These are phyloP conservation scores for Onychorhynchus coronatus DNA, from an alignment of 2,113 vertebrate species.

Conservation along the genomic window DNA sequence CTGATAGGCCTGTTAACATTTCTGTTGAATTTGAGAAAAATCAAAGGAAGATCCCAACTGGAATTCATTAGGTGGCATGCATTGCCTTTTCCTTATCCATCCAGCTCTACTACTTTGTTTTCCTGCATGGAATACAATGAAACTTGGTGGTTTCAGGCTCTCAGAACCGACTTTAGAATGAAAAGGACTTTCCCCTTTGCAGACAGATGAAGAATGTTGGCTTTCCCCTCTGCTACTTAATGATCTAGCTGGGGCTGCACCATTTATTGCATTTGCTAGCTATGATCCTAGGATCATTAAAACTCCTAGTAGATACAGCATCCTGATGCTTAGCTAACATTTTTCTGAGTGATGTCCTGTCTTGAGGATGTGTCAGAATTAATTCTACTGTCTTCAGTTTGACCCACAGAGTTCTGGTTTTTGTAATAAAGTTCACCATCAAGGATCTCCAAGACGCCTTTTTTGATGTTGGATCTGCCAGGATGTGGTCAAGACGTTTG, in stretches of 20 bases:
- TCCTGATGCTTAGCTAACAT: fast-evolving
- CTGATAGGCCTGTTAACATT: background rate
- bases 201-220: background rate
- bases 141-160: background rate
- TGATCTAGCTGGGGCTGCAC: background rate
- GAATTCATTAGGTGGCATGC: background rate
- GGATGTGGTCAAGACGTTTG: background rate
- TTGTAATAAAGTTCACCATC: background rate
- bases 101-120: background rate
- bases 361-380: background rate
- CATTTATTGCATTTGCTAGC: background rate
- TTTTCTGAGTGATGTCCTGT: background rate
- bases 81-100: background rate
- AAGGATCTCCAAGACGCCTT: background rate
- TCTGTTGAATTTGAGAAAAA: background rate
- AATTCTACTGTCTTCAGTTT: background rate
- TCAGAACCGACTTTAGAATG: background rate
- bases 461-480: background rate
- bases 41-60: background rate
- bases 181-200: background rate
- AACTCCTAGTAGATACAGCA: background rate
- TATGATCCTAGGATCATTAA: background rate
- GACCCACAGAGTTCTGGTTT: background rate
- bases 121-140: background rate
- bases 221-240: background rate